Base-by-base conservation (phyloP, 2,888 invertebrate species). In the Oscheius myriophilus region DNA sequence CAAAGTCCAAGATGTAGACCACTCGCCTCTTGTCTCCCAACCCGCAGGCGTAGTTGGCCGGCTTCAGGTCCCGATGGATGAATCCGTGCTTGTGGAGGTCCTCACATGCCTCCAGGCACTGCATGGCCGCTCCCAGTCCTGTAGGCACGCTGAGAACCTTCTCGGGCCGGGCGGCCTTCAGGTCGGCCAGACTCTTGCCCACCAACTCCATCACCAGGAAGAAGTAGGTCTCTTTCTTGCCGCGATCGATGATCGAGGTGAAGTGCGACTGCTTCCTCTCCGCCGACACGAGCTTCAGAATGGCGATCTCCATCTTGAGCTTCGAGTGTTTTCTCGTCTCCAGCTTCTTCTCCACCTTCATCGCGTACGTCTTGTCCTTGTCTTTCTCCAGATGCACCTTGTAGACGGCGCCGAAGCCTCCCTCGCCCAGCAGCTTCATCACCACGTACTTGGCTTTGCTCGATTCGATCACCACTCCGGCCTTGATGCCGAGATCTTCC, bases 1-100 rank as follows among this genome's bases (percentile, higher is more conserved):
- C 83, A 58, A 82, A 84, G 69, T 83, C 83, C 59, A 84, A 76
- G 57, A 84, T 77, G 68, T 82, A 84, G 33, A 84, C 71, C 61
- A 46, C 46, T n/a, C 46, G 21, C 12, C 21, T 25, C 49, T 61
- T 61, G 9, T 46, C 49, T 0, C 52, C 70, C 14, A 76, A 45
- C 45, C 83, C 83, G 59, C 74, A 74, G 6, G 82, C 81, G 54
- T 79, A 83, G 66, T 83, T 82, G 42, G 74, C 78, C 11, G 83
- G 80, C 59, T 82, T 83, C 43, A 83, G 59, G 67, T 83, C 83
- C 0, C 83, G 76, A 71, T 83, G 84, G 51, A 84, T 79, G 73
- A 75, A 84, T 18, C 82, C 83, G 42, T 75, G 54, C 42, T 78
- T 78, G 68, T 85, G 84, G 6, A 85, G 66, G 42, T 81, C 83